These are phyloP conservation scores for Danaus chrysippus DNA, from an alignment of 2,888 invertebrate genomes.

Conservation along the genomic window DNA sequence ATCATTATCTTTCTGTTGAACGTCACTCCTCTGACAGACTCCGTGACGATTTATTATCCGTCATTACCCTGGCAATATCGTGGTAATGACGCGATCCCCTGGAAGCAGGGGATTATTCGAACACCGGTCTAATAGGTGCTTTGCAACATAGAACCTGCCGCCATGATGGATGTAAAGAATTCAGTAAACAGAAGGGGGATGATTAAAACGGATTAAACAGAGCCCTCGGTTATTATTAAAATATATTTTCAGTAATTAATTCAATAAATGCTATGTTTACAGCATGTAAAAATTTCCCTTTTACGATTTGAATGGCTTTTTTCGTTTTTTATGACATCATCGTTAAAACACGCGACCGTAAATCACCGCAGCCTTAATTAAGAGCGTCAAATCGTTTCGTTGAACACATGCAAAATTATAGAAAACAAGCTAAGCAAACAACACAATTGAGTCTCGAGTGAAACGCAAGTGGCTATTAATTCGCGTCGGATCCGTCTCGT, in stretches of 20 bases:
- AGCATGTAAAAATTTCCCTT: too few species aligned
- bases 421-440: constrained; percentile 46
- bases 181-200: constrained; percentile 16
- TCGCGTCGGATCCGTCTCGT: constrained; percentile 44
- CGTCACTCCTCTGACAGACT: constrained; percentile 31
- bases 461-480: constrained; percentile 60
- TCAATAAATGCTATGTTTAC: too few species aligned
- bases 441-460: constrained; percentile 44
- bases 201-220: constrained; percentile 28
- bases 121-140: constrained; percentile 41
- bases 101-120: constrained; percentile 47
- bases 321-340: neutral
- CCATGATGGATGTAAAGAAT: constrained; percentile 28
- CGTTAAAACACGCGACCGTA: neutral
- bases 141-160: constrained; percentile 25
- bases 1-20: constrained; percentile 27
- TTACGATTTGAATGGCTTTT: neutral
- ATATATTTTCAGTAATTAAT: too few species aligned
- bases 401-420: constrained; percentile 10
- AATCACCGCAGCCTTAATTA: constrained; percentile 16
- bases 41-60: constrained; percentile 52
- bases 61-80: constrained; percentile 61
- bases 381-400: constrained; percentile 36
- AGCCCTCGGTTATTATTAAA: too few species aligned
- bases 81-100: constrained; percentile 55